A percentile compares a stretch with the other conserved stretches of the same genome.
These are phyloP conservation scores for Actinia tenebrosa DNA, from an alignment of 64 coral and sea anemone genomes.

Conservation along the genomic window DNA sequence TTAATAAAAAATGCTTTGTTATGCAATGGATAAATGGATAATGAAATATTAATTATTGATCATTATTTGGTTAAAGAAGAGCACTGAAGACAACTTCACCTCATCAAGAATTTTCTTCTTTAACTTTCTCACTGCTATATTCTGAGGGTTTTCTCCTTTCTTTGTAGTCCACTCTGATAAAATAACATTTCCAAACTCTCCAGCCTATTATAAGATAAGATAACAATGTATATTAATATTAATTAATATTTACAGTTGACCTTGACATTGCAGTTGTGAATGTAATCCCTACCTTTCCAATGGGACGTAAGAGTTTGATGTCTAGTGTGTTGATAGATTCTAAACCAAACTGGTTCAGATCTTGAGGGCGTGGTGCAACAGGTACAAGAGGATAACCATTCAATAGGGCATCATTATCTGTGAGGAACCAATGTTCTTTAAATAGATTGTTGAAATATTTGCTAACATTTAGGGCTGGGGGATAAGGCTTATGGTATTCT, in stretches of 20 bases:
- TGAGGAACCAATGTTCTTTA: too few relatives aligned
- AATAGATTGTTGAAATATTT: too few relatives aligned
- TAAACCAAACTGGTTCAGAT: constrained; percentile 8
- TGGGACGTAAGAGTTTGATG: not conserved
- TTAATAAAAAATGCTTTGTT: too few relatives aligned
- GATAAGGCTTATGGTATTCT: too few relatives aligned
- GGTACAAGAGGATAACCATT: not conserved
- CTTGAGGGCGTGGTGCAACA: not conserved
- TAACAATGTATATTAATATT: too few relatives aligned
- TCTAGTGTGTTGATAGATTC: not conserved
- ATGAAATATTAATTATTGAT: too few relatives aligned
- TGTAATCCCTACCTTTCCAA: not conserved
- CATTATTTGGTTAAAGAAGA: too few relatives aligned
- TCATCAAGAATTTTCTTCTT: not conserved
- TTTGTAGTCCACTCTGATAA: not conserved
- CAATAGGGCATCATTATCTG: constrained; percentile 6
- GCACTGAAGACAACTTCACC: not conserved
- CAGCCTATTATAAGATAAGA: not conserved
- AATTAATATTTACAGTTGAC: too few relatives aligned
- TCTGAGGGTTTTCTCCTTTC: not conserved
- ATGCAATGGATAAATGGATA: too few relatives aligned
- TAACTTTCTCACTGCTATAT: not conserved
- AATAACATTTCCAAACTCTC: constrained; percentile 14
- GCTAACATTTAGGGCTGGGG: too few relatives aligned
- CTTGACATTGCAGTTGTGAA: too few relatives aligned